Evolutionary conservation across 2,797 vertebrate genomes (phyloP).

Genomic region (Pseudomugil tenellus): DNA sequence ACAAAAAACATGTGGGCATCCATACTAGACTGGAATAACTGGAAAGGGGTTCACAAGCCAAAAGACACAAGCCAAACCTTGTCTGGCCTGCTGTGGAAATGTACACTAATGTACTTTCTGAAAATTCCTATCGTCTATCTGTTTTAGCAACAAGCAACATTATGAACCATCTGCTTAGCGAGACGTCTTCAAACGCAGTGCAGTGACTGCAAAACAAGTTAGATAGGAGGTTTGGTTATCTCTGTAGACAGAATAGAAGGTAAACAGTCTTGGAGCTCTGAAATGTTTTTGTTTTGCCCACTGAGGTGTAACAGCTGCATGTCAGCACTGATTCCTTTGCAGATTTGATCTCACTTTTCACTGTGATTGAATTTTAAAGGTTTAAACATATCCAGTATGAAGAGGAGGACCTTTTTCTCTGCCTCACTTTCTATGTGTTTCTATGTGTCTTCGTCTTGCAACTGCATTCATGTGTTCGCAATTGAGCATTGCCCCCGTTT

Average conservation of each 20-base stretch:
- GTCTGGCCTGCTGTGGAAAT: background rate
- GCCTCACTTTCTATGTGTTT: background rate
- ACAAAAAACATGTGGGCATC: background rate
- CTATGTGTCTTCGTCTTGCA: too few relatives aligned
- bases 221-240: background rate
- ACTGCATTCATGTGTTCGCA: too few relatives aligned
- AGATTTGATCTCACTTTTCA: background rate
- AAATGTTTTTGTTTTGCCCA: background rate
- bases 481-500: too few relatives aligned
- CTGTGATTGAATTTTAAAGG: background rate
- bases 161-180: background rate
- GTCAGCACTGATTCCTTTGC: background rate
- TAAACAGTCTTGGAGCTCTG: background rate
- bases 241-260: background rate
- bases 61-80: background rate
- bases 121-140: background rate
- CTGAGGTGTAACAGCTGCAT: background rate
- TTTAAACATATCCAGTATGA: background rate
- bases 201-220: background rate
- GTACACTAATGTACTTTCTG: background rate
- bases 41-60: background rate
- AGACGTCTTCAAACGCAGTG: background rate
- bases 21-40: background rate
- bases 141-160: background rate
- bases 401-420: background rate